These are phyloP conservation scores for Diabrotica balteata DNA, from an alignment of 2,888 invertebrate species.

Conservation along the genomic window DNA sequence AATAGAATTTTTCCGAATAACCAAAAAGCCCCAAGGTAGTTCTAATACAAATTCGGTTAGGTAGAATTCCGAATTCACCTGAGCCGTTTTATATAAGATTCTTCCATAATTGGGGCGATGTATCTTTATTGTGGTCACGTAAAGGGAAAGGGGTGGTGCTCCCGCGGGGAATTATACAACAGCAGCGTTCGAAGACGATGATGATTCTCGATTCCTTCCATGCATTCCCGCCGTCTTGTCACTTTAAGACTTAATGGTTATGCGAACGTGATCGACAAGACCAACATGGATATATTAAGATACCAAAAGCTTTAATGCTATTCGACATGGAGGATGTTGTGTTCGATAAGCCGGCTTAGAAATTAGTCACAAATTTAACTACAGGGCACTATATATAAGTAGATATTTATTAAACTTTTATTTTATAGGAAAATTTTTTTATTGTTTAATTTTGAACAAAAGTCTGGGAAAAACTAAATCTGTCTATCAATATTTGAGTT, in stretches of 20 bases:
- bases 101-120: background rate
- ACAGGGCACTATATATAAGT: too few species aligned
- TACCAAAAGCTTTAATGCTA: too few species aligned
- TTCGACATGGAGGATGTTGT: too few species aligned
- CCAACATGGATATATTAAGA: too few species aligned
- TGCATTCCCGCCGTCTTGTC: slow-evolving; percentile 1
- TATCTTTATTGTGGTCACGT: slow-evolving; percentile 8
- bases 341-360: too few species aligned
- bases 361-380: too few species aligned
- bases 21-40: background rate
- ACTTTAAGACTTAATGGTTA: slow-evolving; percentile 1
- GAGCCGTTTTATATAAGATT: slow-evolving; percentile 1
- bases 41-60: slow-evolving; percentile 2
- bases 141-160: background rate
- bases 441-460: too few species aligned
- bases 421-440: too few species aligned
- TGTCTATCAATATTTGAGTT: too few species aligned
- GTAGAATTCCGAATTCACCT: slow-evolving; percentile 5
- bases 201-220: background rate
- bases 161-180: background rate
- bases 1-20: too few species aligned
- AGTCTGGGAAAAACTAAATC: too few species aligned
- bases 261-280: background rate
- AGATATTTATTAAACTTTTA: too few species aligned
- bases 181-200: background rate